Evolutionary conservation across 2,797 vertebrate genomes (phyloP).

Genomic region (Chaenodraco wilsoni): DNA sequence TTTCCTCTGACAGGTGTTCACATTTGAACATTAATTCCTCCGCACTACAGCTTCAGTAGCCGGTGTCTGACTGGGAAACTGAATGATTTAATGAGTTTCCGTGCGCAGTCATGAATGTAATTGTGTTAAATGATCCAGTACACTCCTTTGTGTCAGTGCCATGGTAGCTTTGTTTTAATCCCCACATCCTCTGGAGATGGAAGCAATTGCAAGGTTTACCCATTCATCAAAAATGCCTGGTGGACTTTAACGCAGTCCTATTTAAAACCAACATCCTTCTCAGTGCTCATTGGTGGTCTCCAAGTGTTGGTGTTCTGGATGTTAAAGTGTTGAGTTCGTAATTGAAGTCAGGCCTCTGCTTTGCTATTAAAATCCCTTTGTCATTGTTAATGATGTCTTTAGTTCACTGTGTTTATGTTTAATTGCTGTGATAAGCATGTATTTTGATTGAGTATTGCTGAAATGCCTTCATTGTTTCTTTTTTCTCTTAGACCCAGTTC

Average conservation of each 20-base stretch:
- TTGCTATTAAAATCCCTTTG: slow-evolving; percentile 2
- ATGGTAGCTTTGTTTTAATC: slow-evolving; percentile 64
- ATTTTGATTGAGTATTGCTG: slow-evolving; percentile 27
- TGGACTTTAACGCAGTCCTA: slow-evolving; percentile 16
- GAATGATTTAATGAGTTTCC: slow-evolving; percentile 70
- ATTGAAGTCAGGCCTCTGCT: background rate
- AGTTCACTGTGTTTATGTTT: slow-evolving; percentile 4
- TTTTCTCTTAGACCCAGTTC: background rate
- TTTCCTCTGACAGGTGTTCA: slow-evolving; percentile 44
- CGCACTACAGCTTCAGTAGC: slow-evolving; percentile 25
- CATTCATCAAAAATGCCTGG: slow-evolving; percentile 31
- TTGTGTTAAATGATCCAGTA: slow-evolving; percentile 72
- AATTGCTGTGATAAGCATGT: slow-evolving; percentile 33
- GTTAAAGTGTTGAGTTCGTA: slow-evolving; percentile 13
- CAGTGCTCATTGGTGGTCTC: slow-evolving; percentile 14
- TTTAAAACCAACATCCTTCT: slow-evolving; percentile 16
- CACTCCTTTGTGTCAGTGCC: slow-evolving; percentile 61
- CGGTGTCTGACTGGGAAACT: slow-evolving; percentile 57
- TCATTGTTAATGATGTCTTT: background rate
- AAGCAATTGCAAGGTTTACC: slow-evolving; percentile 48
- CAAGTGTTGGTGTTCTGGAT: slow-evolving; percentile 8
- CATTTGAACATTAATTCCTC: slow-evolving; percentile 35
- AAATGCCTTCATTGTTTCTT: slow-evolving; percentile 11
- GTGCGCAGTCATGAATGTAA: slow-evolving; percentile 69
- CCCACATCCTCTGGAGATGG: slow-evolving; percentile 54